Evolutionary conservation across 2,113 vertebrate genomes (phyloP).

Genomic region (Fregetta grallaria): DNA sequence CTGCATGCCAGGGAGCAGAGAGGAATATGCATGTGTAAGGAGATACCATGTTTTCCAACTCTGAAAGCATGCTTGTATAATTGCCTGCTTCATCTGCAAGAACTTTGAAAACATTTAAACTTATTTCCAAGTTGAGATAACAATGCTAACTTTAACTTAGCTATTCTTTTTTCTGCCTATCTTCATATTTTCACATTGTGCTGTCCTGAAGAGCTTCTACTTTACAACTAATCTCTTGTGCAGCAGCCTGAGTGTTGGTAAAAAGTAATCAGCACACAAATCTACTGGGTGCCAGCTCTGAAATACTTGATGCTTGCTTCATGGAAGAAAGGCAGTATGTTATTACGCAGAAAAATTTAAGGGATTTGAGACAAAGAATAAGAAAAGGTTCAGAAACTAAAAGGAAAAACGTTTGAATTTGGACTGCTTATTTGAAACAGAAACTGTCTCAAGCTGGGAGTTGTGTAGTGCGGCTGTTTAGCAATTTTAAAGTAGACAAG

Average conservation of each 20-base stretch:
- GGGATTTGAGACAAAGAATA: not conserved
- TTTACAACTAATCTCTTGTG: not conserved
- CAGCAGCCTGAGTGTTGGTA: not conserved
- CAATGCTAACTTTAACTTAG: not conserved
- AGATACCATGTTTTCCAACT: not conserved
- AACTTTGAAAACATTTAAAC: not conserved
- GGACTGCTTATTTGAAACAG: not conserved
- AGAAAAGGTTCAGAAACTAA: not conserved
- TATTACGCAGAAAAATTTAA: not conserved
- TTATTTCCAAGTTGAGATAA: not conserved
- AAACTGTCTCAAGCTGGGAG: not conserved
- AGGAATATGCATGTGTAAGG: not conserved
- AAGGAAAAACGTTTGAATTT: not conserved
- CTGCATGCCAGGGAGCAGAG: not conserved
- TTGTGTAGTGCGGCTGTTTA: not conserved
- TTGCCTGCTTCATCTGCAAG: not conserved
- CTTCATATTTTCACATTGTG: not conserved
- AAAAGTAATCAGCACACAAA: not conserved
- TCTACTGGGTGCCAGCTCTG: not conserved
- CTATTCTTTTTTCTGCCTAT: not conserved
- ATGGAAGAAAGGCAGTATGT: not conserved
- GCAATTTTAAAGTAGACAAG: not conserved
- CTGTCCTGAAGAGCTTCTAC: constrained; percentile 2
- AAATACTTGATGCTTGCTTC: not conserved
- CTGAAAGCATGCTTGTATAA: not conserved